Base-by-base conservation (phyloP, 1,140 invertebrate species). In the Teleogryllus occipitalis region DNA sequence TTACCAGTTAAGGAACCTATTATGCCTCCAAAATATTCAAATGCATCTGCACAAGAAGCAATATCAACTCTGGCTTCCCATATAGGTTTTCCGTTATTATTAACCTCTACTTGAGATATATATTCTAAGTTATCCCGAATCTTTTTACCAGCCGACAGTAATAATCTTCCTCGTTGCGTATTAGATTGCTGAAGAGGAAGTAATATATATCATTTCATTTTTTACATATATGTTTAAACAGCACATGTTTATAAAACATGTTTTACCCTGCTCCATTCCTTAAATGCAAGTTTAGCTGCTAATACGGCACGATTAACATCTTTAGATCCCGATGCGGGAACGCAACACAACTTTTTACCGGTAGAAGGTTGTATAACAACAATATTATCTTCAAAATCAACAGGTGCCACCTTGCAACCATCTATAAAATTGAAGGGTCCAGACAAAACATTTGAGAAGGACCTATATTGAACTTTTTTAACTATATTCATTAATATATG, bases 1-100 rank as follows among this genome's bases (percentile, higher is more conserved):
- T 14, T 7, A 80, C 79, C 79, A 78, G 79, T 73, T 21, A 83
- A 79, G 7, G 81, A 48, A 22, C 82, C 80, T 46, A 86, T 86
- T n/a, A 88, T 65, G 14, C 87, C 87, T 8, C 85, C 88, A 83
- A 86, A 89, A 81, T 86, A 89, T 75, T 89, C 85, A 10, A 89
- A 82, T 7, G 85, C 84, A 82, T 88, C 87, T 27, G 87, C 86
- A 84, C 87, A 88, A 8, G 87, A 87, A 39, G 83, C 80, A 72
- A 89, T 86, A 82, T 89, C 88, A 77, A 83, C 82, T 39, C 86
- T 82, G 21, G 88, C 87, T 83, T 89, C 88, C 86, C 87, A 88
- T 8, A 89, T 87, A 47, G 88, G 87, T 82, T 89, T 89, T 0
- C 88, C 88, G 73, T 85, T 88, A 81, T 89, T 87, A 14, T 84